These are phyloP conservation scores for Abrostola triplasia DNA, from an alignment of 2,888 invertebrate genomes.

Conservation along the genomic window DNA sequence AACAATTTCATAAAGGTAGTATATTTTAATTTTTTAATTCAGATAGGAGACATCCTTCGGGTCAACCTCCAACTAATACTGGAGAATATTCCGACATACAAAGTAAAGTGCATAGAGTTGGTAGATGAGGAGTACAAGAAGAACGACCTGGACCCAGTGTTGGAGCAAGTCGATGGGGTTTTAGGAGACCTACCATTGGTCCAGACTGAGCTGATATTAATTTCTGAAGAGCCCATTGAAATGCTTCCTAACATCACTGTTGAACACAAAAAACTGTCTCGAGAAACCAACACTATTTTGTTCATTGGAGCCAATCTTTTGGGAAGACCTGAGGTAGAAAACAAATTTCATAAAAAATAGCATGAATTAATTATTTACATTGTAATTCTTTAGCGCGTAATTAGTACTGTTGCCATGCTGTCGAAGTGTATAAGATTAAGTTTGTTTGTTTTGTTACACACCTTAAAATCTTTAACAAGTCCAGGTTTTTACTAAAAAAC, in stretches of 20 bases:
- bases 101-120: conserved; percentile 89
- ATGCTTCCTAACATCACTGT: conserved; percentile 86
- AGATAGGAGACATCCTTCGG: conserved; percentile 89
- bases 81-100: conserved; percentile 90
- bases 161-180: conserved; percentile 87
- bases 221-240: conserved; percentile 84
- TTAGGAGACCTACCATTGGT: conserved; percentile 91
- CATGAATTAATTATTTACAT: no score
- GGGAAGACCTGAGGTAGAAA: conserved; percentile 79
- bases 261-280: conserved; percentile 89
- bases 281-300: conserved; percentile 85
- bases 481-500: no score
- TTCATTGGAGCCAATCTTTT: conserved; percentile 87
- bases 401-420: no score
- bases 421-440: no score
- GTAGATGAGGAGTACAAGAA: conserved; percentile 85
- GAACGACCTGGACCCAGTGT: conserved; percentile 81
- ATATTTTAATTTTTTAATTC: no score
- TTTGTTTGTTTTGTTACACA: no score
- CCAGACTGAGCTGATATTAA: conserved; percentile 90
- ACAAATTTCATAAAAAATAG: no score
- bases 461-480: no score
- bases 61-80: conserved; percentile 91
- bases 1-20: no score
- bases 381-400: no score